Base-by-base conservation (phyloP, 2,888 invertebrate species). In the Allacma fusca region DNA sequence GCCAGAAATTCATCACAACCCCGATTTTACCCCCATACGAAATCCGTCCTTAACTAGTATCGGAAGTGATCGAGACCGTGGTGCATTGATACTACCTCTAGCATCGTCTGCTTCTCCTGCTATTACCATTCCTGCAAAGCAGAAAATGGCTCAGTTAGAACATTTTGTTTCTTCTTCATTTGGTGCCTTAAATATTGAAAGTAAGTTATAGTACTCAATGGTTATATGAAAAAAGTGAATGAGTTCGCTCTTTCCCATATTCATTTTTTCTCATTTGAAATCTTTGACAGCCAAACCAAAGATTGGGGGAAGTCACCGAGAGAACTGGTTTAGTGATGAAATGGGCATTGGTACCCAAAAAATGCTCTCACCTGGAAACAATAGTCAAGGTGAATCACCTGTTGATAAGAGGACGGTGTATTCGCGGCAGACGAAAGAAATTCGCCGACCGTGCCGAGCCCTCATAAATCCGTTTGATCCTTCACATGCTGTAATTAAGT, bases 401-500 rank as follows among this genome's bases (percentile, higher is more conserved):
- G 81, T 80, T 24, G 83, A 84, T 24, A 80, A 78, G 29, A 78
- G 68, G 69, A 79, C 68, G 13, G 75, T 76, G 5, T 75, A 78
- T 40, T 68, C 77, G 24, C 77, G 79, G 24, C 78, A 80, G 64
- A 57, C 59, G n/a, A 80, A 82, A 59, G 82, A 81, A 65, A 44
- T 78, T 0, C 75, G 79, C 13, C 79, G 82, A n/a, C 92, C 94
- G 0, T 93, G 94, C 0, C 89, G 94, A 79, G 94, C 96, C 0
- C 89, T 96, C 64, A 97, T 99, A 85, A 98, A 99, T 88, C 99
- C 99, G 0, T 99, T 99, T 86, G 97, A 97, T 87, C 98, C 98
- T 0, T 97, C 97, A 0, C 95, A 97, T 86, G 96, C 98, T 76
- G 96, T 96, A 43, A 96, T 97, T 82, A 97, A 97, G 87, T 88